phyloP scores from a whole-genome alignment of 2,113 vertebrate genomes.

The Petrocephalus microphthalmus region DNA sequence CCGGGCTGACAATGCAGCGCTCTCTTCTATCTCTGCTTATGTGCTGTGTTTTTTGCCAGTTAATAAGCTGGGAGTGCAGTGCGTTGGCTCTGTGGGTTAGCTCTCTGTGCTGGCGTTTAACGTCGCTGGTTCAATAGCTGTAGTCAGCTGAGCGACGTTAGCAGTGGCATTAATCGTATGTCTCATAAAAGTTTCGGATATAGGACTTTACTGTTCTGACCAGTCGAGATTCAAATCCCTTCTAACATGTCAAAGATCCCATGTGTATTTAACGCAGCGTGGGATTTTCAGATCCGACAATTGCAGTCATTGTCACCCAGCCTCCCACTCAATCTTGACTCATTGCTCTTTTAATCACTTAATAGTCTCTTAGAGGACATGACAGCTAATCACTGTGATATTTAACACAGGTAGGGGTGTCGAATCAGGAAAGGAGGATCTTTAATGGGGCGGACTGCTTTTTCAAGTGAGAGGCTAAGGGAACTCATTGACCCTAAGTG shows the following conservation, averaged over 20 bases:
- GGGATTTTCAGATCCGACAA: neutral
- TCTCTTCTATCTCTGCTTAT: neutral
- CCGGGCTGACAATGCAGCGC: neutral
- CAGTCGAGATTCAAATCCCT: neutral
- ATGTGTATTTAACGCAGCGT: neutral
- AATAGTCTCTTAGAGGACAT: neutral
- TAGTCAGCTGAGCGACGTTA: neutral
- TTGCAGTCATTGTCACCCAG: constrained; percentile 3
- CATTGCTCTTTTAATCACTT: constrained; percentile 7
- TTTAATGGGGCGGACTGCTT: neutral
- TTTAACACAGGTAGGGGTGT: neutral
- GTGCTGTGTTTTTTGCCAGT: neutral
- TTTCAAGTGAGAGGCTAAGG: neutral
- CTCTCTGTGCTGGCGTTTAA: neutral
- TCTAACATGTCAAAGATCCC: neutral
- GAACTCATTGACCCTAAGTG: neutral
- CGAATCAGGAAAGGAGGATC: neutral
- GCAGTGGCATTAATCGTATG: neutral
- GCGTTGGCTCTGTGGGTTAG: neutral
- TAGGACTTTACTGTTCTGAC: neutral
- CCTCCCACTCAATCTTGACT: constrained; percentile 4
- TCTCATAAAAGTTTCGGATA: neutral
- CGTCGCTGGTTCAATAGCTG: neutral
- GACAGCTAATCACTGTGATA: neutral
- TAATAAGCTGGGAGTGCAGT: neutral